A percentile compares a stretch with the other conserved stretches of the same genome.
These are phyloP conservation scores for Caenorhabditis briggsae DNA, from an alignment of 1,140 invertebrate genomes.

Conservation along the genomic window DNA sequence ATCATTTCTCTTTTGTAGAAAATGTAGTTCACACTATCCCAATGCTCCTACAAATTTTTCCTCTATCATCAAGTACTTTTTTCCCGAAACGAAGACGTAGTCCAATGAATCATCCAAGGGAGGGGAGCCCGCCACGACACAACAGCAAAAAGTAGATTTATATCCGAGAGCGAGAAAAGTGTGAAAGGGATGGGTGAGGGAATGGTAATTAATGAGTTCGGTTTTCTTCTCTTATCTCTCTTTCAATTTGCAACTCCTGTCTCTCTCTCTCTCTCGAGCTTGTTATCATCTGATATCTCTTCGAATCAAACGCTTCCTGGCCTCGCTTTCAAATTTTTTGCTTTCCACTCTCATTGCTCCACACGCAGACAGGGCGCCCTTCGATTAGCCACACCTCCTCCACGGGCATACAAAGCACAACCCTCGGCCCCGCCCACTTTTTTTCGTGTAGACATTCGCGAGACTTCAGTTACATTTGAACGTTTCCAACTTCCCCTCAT, in stretches of 20 bases:
- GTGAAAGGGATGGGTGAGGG: not conserved
- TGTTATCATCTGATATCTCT: slow-evolving; percentile 36
- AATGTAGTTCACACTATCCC: not conserved
- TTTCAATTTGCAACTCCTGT: not conserved
- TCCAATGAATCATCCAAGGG: slow-evolving; percentile 7
- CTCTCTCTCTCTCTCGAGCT: not conserved
- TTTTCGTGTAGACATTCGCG: not conserved
- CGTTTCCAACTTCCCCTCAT: not conserved
- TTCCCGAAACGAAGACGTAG: not conserved
- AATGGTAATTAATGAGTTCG: slow-evolving; percentile 54
- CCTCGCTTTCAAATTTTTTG: slow-evolving; percentile 17
- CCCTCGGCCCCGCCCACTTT: slow-evolving; percentile 11
- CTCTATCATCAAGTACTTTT: slow-evolving; percentile 9
- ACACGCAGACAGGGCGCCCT: slow-evolving; percentile 20
- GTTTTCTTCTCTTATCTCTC: not conserved
- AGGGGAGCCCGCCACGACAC: not conserved
- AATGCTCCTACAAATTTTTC: slow-evolving; percentile 32
- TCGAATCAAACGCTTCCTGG: slow-evolving; percentile 10
- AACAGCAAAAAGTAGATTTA: not conserved
- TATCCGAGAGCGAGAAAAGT: not conserved
- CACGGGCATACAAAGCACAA: slow-evolving; percentile 46
- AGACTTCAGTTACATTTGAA: slow-evolving; percentile 38
- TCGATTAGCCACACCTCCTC: slow-evolving; percentile 40
- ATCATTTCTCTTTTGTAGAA: not conserved
- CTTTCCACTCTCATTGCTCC: slow-evolving; percentile 18